Evolutionary conservation across 2,797 vertebrate genomes (phyloP), one percentile per base, ranked within the genome.

Genomic region (Pteropus rufus): DNA sequence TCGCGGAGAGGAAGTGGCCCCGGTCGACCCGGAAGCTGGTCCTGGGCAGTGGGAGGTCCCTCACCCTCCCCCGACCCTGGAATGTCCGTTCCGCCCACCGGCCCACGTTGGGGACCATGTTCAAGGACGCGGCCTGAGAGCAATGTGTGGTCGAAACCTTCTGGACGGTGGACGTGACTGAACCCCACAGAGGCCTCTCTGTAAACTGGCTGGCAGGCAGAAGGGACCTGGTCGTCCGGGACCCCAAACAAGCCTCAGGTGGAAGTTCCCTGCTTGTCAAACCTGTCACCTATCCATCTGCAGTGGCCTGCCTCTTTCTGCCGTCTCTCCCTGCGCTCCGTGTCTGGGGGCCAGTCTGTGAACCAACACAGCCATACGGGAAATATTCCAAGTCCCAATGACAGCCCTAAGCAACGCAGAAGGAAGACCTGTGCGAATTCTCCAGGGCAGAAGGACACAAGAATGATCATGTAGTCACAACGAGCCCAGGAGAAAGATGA

Each of bases 291-390:
- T 16, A 9, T 2, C 14, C 2, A 1, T 24, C 36, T 21, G 29
- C n/a, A 73, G n/a, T 41, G 54, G 56, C 34, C 24, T 24, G 79
- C 36, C 19, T 24, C 79, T 16, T 26, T 16, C 23, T 23, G 16
- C 29, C 26, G 2, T 16, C 34, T 49, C 54, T 29, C 15, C 44
- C 29, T 10, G 54, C 54, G 24, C 39, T 21, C 26, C 0, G 5
- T 2, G 31, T 4, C 2, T 18, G 0, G 15, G 39, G 31, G 60
- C n/a, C 77, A 0, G 7, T 26, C 24, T 81, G 10, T 16, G 26
- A 82, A 44, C 58, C 77, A 9, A 39, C 60, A 4, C 36, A 1
- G 75, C 12, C 67, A 18, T 2, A 3, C 31, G 7, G 7, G 64
- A 67, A 49, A 56, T 18, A 24, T 1, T 3, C 36, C 36, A 16